phyloP scores from a whole-genome alignment of 2,888 invertebrate genomes.

The Hyposoter didymator region DNA sequence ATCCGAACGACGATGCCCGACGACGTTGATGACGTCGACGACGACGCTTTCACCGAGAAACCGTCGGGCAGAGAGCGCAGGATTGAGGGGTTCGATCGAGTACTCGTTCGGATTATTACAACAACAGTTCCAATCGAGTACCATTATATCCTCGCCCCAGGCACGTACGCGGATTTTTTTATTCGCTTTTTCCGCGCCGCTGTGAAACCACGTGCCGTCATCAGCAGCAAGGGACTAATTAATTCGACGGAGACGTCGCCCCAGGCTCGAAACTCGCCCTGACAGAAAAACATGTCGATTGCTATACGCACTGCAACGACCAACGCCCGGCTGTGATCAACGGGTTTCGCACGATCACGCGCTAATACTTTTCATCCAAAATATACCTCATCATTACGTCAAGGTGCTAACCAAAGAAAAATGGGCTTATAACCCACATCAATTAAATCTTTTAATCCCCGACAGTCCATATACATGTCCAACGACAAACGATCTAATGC shows the following conservation, averaged over 20 bases:
- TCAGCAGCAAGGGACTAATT: constrained; percentile 52
- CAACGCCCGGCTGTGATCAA: constrained; percentile 44
- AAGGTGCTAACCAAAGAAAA: constrained; percentile 31
- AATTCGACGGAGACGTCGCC: constrained; percentile 56
- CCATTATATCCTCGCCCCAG: constrained; percentile 63
- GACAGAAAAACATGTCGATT: constrained; percentile 43
- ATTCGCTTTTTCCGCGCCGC: constrained; percentile 6
- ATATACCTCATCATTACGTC: constrained; percentile 22
- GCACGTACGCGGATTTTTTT: constrained; percentile 30
- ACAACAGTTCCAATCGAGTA: constrained; percentile 35
- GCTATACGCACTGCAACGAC: background rate
- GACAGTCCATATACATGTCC: constrained; percentile 4
- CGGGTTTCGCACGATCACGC: constrained; percentile 62
- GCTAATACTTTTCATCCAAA: constrained; percentile 42
- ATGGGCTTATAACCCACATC: constrained; percentile 7
- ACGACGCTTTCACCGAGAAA: constrained; percentile 63
- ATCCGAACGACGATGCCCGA: constrained; percentile 40
- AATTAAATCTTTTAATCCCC: constrained; percentile 4
- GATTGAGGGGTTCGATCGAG: constrained; percentile 44
- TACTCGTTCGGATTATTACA: constrained; percentile 59
- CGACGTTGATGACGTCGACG: constrained; percentile 23
- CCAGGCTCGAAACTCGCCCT: constrained; percentile 43
- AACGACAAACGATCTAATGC: background rate
- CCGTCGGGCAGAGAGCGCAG: constrained; percentile 36
- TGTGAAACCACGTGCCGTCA: constrained; percentile 43